phyloP scores from a whole-genome alignment of 1,140 invertebrate genomes.

The Berghia stephanieae region DNA sequence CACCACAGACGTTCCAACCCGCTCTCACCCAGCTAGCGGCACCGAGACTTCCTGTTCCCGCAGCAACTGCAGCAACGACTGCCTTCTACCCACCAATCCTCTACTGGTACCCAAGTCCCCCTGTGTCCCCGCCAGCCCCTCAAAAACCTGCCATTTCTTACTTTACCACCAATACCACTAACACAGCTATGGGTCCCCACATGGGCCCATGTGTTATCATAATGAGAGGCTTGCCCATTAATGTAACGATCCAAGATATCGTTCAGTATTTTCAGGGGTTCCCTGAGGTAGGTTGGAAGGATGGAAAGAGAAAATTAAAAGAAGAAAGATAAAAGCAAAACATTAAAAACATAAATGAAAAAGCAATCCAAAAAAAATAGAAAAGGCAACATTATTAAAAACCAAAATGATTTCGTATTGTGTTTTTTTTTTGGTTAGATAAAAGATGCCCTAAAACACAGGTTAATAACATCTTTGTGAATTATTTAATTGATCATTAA shows the following conservation, averaged over 20 bases:
- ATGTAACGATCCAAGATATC: constrained; percentile 65
- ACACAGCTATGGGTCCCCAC: constrained; percentile 59
- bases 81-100: constrained; percentile 59
- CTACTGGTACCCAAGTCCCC: constrained; percentile 89
- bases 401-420: no score
- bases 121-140: constrained; percentile 86
- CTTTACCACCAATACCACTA: constrained; percentile 22
- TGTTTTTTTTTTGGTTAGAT: no score
- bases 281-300: constrained; percentile 65
- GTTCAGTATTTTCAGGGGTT: constrained; percentile 68
- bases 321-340: no score
- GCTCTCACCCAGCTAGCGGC: constrained; percentile 43
- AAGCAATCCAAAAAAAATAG: no score
- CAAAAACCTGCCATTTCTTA: constrained; percentile 38
- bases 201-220: constrained; percentile 68
- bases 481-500: no score
- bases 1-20: constrained; percentile 53
- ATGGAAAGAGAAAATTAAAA: no score
- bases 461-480: no score
- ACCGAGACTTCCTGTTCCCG: no score
- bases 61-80: constrained; percentile 35
- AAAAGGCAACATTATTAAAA: no score
- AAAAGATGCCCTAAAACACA: no score
- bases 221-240: constrained; percentile 68
- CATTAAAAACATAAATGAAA: no score